phyloP scores from a whole-genome alignment of 2,888 invertebrate genomes.

The Lasioglossum oenotherae region DNA sequence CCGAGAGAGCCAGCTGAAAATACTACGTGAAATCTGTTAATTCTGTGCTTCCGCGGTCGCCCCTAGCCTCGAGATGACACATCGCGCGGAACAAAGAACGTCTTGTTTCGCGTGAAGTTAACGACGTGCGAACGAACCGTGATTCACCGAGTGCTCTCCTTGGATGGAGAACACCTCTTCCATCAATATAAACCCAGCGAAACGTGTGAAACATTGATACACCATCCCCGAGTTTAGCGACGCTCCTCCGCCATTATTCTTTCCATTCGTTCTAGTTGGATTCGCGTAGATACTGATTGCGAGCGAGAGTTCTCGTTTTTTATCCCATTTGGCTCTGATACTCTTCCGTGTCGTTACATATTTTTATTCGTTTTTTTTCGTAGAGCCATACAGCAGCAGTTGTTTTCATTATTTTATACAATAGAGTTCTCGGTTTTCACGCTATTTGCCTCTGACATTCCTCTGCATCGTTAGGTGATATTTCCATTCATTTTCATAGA shows the following conservation, averaged over 20 bases:
- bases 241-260: neutral
- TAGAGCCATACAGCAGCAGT: neutral
- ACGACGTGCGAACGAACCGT: slow-evolving; percentile 31
- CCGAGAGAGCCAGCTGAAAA: slow-evolving; percentile 30
- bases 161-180: neutral
- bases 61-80: slow-evolving; percentile 18
- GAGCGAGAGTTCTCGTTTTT: neutral
- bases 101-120: slow-evolving; percentile 55
- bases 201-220: neutral
- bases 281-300: neutral
- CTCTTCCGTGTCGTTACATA: neutral
- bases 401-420: neutral
- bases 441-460: neutral
- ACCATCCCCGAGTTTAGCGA: neutral
- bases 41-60: slow-evolving; percentile 18
- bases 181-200: neutral
- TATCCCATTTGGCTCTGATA: neutral
- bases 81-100: slow-evolving; percentile 26
- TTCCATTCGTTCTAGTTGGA: neutral
- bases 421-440: neutral
- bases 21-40: slow-evolving; percentile 53
- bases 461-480: neutral
- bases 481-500: neutral
- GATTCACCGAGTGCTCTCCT: neutral
- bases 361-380: neutral